Percentiles rank a stretch among this genome's conserved stretches.
Evolutionary conservation across 2,113 vertebrate species (phyloP).

Genomic region (Ranitomeya imitator): DNA sequence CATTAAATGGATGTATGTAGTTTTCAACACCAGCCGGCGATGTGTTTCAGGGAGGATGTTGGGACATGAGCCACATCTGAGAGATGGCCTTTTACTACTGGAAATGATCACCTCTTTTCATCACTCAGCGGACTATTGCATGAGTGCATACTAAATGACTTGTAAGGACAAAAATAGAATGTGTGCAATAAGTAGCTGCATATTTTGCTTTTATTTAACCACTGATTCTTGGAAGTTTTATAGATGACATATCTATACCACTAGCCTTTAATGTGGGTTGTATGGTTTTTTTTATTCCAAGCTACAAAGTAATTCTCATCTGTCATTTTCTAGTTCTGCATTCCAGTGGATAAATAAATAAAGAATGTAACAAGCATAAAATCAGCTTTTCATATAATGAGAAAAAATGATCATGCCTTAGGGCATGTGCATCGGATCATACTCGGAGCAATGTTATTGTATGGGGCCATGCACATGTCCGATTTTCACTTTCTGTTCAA

Average conservation of each 20-base stretch:
- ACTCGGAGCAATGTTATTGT: too few relatives aligned
- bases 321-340: constrained; percentile 5
- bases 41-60: neutral
- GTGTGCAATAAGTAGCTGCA: neutral
- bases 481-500: too few relatives aligned
- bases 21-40: neutral
- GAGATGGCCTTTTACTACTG: neutral
- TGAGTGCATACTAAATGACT: neutral
- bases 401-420: neutral
- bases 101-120: neutral
- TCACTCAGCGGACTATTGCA: neutral
- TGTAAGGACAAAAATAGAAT: neutral
- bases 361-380: neutral
- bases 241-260: neutral
- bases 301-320: neutral
- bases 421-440: too few relatives aligned
- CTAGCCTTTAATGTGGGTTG: neutral
- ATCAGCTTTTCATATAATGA: neutral
- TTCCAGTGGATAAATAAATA: neutral
- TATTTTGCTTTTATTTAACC: neutral
- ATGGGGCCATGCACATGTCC: too few relatives aligned
- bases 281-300: constrained; percentile 2
- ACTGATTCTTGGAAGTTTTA: neutral
- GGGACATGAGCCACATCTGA: neutral
- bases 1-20: neutral